A percentile compares a stretch with the other conserved stretches of the same genome.
Conservation (phyloP, 2,113 vertebrate species). For the Lates calcarifer region DNA sequence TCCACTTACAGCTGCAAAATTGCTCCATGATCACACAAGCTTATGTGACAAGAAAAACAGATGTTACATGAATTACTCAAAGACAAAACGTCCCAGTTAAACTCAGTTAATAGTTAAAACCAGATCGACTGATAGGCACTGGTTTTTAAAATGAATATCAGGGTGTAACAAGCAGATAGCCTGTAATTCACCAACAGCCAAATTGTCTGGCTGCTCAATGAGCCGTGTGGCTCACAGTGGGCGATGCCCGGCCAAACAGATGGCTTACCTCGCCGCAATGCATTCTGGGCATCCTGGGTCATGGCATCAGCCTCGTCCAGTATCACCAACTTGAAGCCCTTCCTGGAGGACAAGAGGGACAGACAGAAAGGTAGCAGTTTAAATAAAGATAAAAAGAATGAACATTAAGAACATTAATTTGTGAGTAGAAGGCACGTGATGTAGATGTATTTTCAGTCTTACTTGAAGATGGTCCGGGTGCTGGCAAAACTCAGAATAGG, state of each 20-base stretch:
- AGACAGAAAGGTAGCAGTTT: not conserved
- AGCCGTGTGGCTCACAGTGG: slow-evolving; percentile 76
- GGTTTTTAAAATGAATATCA: slow-evolving; percentile 3
- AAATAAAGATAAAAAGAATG: not conserved
- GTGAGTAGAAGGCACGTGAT: not conserved
- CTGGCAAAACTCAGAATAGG: slow-evolving; percentile 96
- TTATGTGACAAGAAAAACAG: too few species aligned
- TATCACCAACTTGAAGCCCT: slow-evolving; percentile 97
- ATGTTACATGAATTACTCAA: not conserved
- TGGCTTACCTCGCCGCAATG: slow-evolving; percentile 94
- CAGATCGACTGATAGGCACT: not conserved
- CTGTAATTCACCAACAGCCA: slow-evolving; percentile 49
- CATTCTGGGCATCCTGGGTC: slow-evolving; percentile 99
- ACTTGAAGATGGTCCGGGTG: slow-evolving; percentile 99
- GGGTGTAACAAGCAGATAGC: slow-evolving; percentile 15
- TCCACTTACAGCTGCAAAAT: too few species aligned
- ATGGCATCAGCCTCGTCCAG: slow-evolving; percentile 98
- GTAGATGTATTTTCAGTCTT: slow-evolving; percentile 53
- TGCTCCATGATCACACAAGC: too few species aligned
- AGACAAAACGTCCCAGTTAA: not conserved
- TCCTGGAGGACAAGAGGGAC: slow-evolving; percentile 80
- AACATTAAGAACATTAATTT: not conserved
- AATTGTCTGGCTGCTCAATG: slow-evolving; percentile 65
- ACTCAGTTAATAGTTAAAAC: not conserved
- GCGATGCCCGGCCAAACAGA: slow-evolving; percentile 76